Evolutionary conservation across 2,113 vertebrate genomes (phyloP).

Genomic region (Dolichallabes microphthalmus): DNA sequence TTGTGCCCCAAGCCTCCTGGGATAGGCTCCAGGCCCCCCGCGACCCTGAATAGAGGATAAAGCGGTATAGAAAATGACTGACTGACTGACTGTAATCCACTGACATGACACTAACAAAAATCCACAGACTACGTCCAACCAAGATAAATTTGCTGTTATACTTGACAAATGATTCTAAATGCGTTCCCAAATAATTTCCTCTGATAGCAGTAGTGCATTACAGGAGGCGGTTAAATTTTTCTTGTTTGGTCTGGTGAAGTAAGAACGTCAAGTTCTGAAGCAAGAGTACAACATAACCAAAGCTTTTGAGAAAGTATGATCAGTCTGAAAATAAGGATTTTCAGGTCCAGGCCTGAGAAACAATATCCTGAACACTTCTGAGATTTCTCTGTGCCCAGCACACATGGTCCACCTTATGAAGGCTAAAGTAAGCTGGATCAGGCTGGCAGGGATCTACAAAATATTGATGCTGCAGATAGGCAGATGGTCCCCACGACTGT

Average conservation of each 20-base stretch:
- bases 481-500: slow-evolving; percentile 8
- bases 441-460: slow-evolving; percentile 1
- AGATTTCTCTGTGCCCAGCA: neutral
- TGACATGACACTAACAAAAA: neutral
- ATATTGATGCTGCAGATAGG: slow-evolving; percentile 14
- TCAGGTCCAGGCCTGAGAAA: neutral
- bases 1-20: too few species aligned
- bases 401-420: slow-evolving; percentile 1
- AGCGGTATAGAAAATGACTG: too few species aligned
- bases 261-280: slow-evolving; percentile 14
- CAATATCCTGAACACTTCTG: neutral
- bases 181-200: neutral
- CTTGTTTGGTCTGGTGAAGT: neutral
- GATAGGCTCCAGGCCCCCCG: too few species aligned
- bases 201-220: neutral
- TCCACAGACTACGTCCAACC: neutral
- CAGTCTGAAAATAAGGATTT: slow-evolving; percentile 14
- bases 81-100: too few species aligned
- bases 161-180: neutral
- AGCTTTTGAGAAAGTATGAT: neutral
- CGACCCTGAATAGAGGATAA: too few species aligned
- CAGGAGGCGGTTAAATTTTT: neutral
- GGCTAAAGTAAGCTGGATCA: slow-evolving; percentile 14
- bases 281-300: neutral
- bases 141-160: neutral